These are phyloP conservation scores for Daboia siamensis DNA, from an alignment of 2,113 vertebrate species.

Conservation along the genomic window DNA sequence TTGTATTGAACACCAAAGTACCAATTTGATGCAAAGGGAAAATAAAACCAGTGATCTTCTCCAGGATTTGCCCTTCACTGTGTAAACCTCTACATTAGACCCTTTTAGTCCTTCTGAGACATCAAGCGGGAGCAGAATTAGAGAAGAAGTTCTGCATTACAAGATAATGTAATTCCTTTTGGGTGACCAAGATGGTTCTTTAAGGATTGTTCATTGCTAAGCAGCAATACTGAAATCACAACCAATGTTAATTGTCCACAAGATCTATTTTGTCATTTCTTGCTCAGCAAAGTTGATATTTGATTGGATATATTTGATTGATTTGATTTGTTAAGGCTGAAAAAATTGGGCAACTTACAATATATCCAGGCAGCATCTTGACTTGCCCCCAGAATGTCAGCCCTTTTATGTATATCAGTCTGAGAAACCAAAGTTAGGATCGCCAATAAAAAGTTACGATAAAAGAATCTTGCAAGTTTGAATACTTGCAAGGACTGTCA, in stretches of 20 bases:
- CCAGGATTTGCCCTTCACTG: background rate
- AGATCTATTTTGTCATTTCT: background rate
- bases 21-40: background rate
- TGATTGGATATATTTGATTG: background rate
- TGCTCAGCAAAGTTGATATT: background rate
- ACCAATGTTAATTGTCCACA: background rate
- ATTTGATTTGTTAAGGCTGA: background rate
- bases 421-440: background rate
- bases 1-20: background rate
- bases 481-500: background rate
- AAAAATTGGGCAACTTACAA: background rate
- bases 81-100: background rate
- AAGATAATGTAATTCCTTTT: background rate
- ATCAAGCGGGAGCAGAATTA: background rate
- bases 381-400: background rate
- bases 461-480: background rate
- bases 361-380: background rate
- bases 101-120: background rate
- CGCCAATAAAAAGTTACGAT: background rate
- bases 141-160: background rate
- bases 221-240: background rate
- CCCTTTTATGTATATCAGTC: background rate
- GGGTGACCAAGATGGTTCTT: background rate
- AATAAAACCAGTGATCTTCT: background rate
- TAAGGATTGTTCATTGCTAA: background rate